Evolutionary conservation across 2,888 invertebrate species (phyloP).

Genomic region (Hypsopygia costalis): DNA sequence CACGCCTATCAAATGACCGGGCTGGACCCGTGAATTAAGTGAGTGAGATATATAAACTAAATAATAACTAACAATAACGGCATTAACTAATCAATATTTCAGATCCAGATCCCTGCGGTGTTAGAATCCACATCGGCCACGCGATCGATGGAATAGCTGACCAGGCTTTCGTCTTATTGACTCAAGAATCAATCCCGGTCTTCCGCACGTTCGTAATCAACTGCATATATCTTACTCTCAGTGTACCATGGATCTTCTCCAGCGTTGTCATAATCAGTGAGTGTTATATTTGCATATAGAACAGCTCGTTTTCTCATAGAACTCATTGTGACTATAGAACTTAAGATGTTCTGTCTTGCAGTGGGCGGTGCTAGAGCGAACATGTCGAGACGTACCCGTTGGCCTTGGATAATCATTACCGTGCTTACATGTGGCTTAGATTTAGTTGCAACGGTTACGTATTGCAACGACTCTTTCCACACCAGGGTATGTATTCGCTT

Average conservation of each 20-base stretch:
- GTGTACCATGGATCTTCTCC: slow-evolving; percentile 44
- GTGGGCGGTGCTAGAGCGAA: slow-evolving; percentile 46
- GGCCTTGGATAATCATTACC: slow-evolving; percentile 58
- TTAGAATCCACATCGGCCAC: slow-evolving; percentile 48
- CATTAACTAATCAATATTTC: slow-evolving; percentile 18
- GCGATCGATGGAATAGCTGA: slow-evolving; percentile 44
- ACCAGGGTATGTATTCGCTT: slow-evolving; percentile 44
- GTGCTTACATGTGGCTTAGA: slow-evolving; percentile 40
- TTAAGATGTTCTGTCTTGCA: slow-evolving; percentile 22
- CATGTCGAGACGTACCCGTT: slow-evolving; percentile 40
- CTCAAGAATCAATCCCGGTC: slow-evolving; percentile 39
- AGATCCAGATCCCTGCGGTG: slow-evolving; percentile 51
- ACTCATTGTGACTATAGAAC: slow-evolving; percentile 1
- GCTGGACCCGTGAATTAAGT: too few relatives aligned
- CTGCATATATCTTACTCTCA: slow-evolving; percentile 37
- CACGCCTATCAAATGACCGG: too few relatives aligned
- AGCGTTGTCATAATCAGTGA: slow-evolving; percentile 54
- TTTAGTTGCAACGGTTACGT: slow-evolving; percentile 48
- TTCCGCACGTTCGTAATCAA: slow-evolving; percentile 55
- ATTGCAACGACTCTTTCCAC: slow-evolving; percentile 57
- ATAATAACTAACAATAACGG: too few relatives aligned
- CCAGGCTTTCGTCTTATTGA: slow-evolving; percentile 52
- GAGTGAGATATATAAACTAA: too few relatives aligned
- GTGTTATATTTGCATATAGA: slow-evolving; percentile 17
- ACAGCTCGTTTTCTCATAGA: background rate